Base-by-base conservation (phyloP, 2,888 invertebrate species). In the Aplocera efformata region DNA sequence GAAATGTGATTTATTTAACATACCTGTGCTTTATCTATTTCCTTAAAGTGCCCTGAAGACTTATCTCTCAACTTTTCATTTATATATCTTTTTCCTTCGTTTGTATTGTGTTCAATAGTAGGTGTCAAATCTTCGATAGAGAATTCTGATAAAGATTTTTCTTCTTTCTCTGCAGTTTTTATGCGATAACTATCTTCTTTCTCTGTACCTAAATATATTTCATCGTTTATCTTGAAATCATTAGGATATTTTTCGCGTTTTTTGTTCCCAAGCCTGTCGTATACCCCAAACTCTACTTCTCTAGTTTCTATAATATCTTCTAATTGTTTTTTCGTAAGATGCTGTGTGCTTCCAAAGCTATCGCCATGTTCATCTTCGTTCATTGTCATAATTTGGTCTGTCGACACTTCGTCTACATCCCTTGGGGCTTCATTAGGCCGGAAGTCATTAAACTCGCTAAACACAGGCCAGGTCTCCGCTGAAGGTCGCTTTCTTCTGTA, bases 81-180 rank as follows among this genome's bases (percentile, higher is more conserved):
- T 11, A 20, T 23, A 10, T 37, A 33, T 31, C 28, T 44, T 25
- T 29, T 39, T 40, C 36, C 39, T 1, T 51, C 42, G 9, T 39
- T 46, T 20, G 44, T 48, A 6, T 31, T 49, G 4, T 28, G 17
- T 27, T 43, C 44, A 8, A 30, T 10, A 7, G 22, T 30, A n/a
- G 50, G 33, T 7, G 37, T 32, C 21, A 54, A 29, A 1, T 63
- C 38, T 58, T 82, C 82, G 21, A 61, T 31, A 9, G 82, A 79
- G 62, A 78, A 77, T 44, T 79, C 83, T 8, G 83, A 79, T 31
- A 76, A 47, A 10, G 79, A 77, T 49, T 65, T 72, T 27, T 81
- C 74, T 42, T 69, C 67, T 29, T 55, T 50, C 7, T 46, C 31
- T 20, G 36, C 35, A 11, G 32, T 34, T 25, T 32, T 51, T 32